A percentile compares a stretch with the other conserved stretches of the same genome.
These are phyloP conservation scores for Phyllostomus discolor DNA, from an alignment of 2,113 vertebrate species.

Conservation along the genomic window DNA sequence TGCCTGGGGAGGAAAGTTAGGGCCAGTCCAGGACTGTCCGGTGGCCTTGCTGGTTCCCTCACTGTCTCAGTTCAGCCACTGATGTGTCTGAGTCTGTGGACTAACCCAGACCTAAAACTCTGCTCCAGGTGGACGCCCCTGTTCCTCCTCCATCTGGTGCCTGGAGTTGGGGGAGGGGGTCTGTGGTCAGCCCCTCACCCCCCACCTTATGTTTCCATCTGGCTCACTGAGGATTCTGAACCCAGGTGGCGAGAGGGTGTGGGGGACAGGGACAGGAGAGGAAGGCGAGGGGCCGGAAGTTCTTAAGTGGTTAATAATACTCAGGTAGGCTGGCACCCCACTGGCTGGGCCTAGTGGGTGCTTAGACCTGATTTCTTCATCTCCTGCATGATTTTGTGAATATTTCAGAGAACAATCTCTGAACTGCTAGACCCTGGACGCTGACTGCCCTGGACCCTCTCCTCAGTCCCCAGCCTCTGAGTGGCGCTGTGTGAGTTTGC, in stretches of 20 bases:
- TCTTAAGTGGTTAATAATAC: not conserved
- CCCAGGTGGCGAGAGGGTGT: not conserved
- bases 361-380: not conserved
- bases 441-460: not conserved
- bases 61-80: not conserved
- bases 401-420: not conserved
- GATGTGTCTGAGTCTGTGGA: not conserved
- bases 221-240: not conserved
- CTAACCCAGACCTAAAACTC: not conserved
- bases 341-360: not conserved
- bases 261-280: not conserved
- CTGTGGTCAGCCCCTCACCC: too few species aligned
- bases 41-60: not conserved
- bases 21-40: not conserved
- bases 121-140: fast-evolving
- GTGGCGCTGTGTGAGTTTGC: not conserved
- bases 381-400: not conserved
- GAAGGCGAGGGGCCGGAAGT: not conserved
- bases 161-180: not conserved
- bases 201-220: not conserved
- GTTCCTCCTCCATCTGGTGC: too few species aligned
- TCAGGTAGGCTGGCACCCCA: not conserved
- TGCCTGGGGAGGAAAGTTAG: not conserved
- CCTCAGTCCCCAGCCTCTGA: not conserved
- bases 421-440: not conserved